A percentile compares a stretch with the other conserved stretches of the same genome.
Evolutionary conservation across 2,113 vertebrate species (phyloP).

Genomic region (Rissa tridactyla): DNA sequence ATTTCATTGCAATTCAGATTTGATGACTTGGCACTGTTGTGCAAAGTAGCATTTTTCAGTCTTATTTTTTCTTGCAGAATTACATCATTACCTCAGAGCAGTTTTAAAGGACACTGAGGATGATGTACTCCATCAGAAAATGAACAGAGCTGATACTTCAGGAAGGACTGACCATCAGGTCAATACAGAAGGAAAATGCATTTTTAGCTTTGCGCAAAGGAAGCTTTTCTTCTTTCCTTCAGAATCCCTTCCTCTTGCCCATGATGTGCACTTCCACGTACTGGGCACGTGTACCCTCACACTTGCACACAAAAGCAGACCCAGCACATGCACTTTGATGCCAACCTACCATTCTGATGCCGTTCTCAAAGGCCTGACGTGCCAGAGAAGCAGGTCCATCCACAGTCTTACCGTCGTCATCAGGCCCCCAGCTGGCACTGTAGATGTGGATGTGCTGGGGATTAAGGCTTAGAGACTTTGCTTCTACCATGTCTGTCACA

Average conservation of each 20-base stretch:
- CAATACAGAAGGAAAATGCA: not conserved
- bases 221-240: not conserved
- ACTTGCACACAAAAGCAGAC: rapidly evolving
- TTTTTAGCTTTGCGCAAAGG: not conserved
- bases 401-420: constrained; percentile 97
- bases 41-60: not conserved
- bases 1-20: not conserved
- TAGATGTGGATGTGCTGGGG: constrained; percentile 98
- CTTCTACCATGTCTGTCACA: constrained; percentile 98
- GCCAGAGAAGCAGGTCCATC: constrained; percentile 95
- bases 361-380: constrained; percentile 95
- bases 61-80: not conserved
- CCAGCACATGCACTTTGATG: not conserved
- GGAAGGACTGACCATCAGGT: not conserved
- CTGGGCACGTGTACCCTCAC: rapidly evolving
- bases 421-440: constrained; percentile 98
- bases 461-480: constrained; percentile 93
- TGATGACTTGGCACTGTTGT: not conserved
- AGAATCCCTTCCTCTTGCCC: not conserved
- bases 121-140: not conserved
- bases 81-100: not conserved
- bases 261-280: rapidly evolving
- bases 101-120: not conserved
- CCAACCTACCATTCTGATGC: constrained; percentile 89
- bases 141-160: not conserved